phyloP scores from a whole-genome alignment of 2,113 vertebrate species.

The Colinus virginianus region DNA sequence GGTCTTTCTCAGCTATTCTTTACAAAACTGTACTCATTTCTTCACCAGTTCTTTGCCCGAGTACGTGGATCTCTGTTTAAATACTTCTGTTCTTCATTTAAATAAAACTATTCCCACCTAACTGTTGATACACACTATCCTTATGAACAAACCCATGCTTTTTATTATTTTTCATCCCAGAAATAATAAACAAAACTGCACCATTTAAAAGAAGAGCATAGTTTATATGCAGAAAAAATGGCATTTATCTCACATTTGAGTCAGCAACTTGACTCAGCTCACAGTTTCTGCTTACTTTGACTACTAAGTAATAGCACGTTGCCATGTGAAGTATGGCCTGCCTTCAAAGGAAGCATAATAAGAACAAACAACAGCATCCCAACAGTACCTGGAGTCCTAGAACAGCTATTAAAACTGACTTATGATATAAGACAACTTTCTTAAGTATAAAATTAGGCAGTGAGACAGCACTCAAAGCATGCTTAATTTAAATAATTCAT shows the following conservation, averaged over 20 bases:
- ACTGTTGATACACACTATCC: neutral
- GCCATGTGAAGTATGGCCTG: rapidly evolving
- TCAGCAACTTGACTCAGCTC: neutral
- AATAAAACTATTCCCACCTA: neutral
- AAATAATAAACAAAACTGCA: neutral
- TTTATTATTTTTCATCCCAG: neutral
- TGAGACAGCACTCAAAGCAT: neutral
- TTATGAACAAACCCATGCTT: neutral
- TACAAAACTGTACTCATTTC: neutral
- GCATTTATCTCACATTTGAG: neutral
- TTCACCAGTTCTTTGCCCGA: neutral
- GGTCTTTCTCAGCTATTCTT: rapidly evolving
- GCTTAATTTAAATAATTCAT: neutral
- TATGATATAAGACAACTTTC: neutral
- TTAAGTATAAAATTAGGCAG: neutral
- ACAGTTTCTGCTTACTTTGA: neutral
- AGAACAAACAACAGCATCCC: neutral
- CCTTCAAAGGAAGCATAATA: neutral
- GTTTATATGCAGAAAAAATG: neutral
- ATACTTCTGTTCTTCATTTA: neutral
- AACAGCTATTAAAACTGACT: neutral
- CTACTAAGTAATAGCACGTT: neutral
- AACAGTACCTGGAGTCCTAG: neutral
- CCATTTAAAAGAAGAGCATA: neutral
- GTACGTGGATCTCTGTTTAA: neutral